phyloP scores from a whole-genome alignment of 1,140 invertebrate species.

The Eupristina koningsbergeri region DNA sequence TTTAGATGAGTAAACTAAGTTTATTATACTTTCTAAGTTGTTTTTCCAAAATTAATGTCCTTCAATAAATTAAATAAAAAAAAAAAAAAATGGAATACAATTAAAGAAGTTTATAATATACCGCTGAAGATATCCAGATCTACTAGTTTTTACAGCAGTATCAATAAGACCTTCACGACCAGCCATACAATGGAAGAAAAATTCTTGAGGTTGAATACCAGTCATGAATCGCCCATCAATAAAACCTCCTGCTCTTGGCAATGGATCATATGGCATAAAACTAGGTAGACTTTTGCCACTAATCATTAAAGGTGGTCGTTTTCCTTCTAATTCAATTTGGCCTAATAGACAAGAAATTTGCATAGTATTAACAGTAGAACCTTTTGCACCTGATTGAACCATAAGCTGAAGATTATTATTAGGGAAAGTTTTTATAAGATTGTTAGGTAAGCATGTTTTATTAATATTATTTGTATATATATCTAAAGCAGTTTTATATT shows the following conservation, averaged over 20 bases:
- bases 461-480: constrained; percentile 93
- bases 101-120: not conserved
- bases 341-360: constrained; percentile 97
- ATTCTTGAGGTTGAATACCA: constrained; percentile 97
- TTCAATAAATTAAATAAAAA: not conserved
- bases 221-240: constrained; percentile 97
- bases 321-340: constrained; percentile 98
- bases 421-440: constrained; percentile 90
- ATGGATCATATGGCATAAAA: constrained; percentile 91
- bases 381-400: constrained; percentile 98
- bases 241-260: constrained; percentile 95
- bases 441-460: constrained; percentile 85
- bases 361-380: constrained; percentile 95
- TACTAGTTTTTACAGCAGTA: constrained; percentile 93
- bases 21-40: too few species aligned
- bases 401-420: constrained; percentile 97
- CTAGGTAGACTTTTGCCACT: constrained; percentile 94
- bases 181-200: constrained; percentile 99
- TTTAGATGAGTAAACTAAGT: too few species aligned
- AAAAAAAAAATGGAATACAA: not conserved
- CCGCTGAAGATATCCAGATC: constrained; percentile 97
- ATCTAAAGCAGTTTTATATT: constrained; percentile 89
- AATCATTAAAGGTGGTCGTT: constrained; percentile 94
- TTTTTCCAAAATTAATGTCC: not conserved
- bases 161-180: constrained; percentile 94